Conservation (phyloP, 2,113 vertebrate genomes). For the Serilophus lunatus region DNA sequence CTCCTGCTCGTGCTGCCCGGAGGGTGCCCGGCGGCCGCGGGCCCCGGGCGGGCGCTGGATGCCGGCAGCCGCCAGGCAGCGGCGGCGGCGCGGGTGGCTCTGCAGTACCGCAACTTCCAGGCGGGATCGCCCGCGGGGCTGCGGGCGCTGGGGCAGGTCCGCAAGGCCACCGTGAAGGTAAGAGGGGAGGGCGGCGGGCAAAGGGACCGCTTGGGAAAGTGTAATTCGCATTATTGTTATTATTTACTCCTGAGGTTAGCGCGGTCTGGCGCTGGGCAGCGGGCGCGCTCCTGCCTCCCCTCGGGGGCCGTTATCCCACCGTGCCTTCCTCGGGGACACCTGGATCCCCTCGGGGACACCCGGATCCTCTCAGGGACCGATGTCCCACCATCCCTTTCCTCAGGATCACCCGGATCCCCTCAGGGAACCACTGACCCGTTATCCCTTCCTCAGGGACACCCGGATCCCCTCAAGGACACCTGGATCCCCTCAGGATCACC, state of each 20-base stretch:
- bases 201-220: no score
- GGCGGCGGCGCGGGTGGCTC: slow-evolving; percentile 49
- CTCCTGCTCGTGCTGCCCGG: no score
- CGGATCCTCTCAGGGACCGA: not conserved
- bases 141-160: slow-evolving; percentile 16
- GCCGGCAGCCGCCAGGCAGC: not conserved
- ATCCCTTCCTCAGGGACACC: no score
- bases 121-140: slow-evolving; percentile 38
- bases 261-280: not conserved
- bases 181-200: not conserved
- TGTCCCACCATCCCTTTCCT: not conserved
- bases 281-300: not conserved
- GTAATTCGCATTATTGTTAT: no score
- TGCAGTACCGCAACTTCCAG: slow-evolving; percentile 67
- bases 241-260: rapidly evolving
- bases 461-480: no score
- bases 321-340: not conserved
- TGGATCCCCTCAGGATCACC: no score
- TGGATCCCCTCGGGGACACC: not conserved
- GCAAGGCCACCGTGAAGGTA: slow-evolving; percentile 58
- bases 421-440: no score
- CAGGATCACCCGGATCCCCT: no score
- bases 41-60: not conserved
- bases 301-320: not conserved
- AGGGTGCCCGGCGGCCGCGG: no score